Percentiles rank a stretch among this genome's conserved stretches.
phyloP scores from a whole-genome alignment of 2,797 vertebrate species.

The Mycteria americana region DNA sequence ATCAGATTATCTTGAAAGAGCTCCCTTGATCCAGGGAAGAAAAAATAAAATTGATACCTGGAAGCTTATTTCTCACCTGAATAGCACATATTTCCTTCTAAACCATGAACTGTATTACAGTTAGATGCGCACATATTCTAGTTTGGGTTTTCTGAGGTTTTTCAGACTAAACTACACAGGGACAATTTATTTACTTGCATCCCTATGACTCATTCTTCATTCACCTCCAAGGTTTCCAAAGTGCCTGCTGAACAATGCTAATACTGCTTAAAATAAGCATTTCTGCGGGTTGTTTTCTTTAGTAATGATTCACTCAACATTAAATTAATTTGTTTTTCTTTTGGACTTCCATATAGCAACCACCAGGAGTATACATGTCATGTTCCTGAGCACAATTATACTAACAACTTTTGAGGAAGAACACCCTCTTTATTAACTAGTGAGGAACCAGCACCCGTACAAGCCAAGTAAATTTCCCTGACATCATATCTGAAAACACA shows the following conservation, averaged over 20 bases:
- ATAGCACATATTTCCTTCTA: background rate
- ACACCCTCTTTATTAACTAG: background rate
- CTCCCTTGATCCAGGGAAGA: slow-evolving; percentile 30
- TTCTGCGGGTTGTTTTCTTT: background rate
- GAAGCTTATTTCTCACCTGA: slow-evolving; percentile 48
- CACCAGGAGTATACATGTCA: background rate
- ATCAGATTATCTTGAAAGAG: slow-evolving; percentile 60
- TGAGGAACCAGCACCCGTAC: background rate
- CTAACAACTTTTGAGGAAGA: background rate
- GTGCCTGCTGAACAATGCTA: background rate
- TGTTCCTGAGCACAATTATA: background rate
- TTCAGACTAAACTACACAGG: background rate
- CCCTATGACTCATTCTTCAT: background rate
- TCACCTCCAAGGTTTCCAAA: background rate
- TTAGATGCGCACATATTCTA: background rate
- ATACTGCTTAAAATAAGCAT: background rate
- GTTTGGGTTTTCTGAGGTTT: background rate
- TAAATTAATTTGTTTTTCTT: background rate
- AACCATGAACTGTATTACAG: background rate
- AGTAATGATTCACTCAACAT: background rate
- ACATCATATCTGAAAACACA: background rate
- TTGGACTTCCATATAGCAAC: background rate
- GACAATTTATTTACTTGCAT: background rate
- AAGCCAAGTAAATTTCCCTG: background rate
- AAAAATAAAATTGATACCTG: slow-evolving; percentile 52